A percentile compares a stretch with the other conserved stretches of the same genome.
Evolutionary conservation across 2,113 vertebrate species (phyloP).

Genomic region (Philantomba maxwellii): DNA sequence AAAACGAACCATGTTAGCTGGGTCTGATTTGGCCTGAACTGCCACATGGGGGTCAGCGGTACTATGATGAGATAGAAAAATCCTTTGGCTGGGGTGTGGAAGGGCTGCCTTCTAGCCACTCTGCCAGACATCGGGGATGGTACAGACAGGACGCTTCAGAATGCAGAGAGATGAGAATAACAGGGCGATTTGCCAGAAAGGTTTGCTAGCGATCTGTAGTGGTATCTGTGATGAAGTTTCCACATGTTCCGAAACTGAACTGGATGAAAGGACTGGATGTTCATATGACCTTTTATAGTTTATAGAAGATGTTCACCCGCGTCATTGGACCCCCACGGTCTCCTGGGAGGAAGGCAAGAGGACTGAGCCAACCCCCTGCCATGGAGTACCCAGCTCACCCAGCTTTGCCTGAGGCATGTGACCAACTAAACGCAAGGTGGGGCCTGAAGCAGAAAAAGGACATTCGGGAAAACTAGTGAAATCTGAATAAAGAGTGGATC

Average conservation of each 20-base stretch:
- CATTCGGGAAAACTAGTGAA: not conserved
- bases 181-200: too few species aligned
- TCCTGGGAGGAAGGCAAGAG: not conserved
- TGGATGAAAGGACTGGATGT: not conserved
- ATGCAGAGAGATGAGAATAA: not conserved
- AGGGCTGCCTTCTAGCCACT: not conserved
- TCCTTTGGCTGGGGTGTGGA: not conserved
- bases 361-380: not conserved
- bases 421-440: not conserved
- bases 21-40: rapidly evolving
- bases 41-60: rapidly evolving
- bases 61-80: not conserved
- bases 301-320: not conserved
- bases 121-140: not conserved
- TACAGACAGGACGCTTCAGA: rapidly evolving
- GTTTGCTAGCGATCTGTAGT: rapidly evolving
- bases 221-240: not conserved
- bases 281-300: not conserved
- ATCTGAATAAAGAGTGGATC: too few species aligned
- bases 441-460: not conserved
- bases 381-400: not conserved
- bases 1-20: not conserved
- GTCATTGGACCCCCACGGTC: not conserved
- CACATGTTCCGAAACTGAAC: not conserved
- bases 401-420: not conserved